Evolutionary conservation across 2,113 vertebrate species (phyloP).

Genomic region (Bambusicola thoracicus): DNA sequence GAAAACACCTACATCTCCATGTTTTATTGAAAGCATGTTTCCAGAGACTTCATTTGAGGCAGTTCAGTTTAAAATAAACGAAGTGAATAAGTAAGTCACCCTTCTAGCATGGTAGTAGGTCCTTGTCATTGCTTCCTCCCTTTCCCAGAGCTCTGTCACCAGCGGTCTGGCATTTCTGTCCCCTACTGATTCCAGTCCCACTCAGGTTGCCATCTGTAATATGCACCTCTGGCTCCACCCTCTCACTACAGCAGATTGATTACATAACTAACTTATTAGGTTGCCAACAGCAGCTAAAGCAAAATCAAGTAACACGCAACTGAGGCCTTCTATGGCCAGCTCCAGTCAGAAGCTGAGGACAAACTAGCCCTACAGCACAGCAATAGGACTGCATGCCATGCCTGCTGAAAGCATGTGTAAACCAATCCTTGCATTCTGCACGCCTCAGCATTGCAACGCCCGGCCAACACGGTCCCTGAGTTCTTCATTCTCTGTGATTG

Average conservation of each 20-base stretch:
- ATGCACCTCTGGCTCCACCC: background rate
- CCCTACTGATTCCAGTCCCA: background rate
- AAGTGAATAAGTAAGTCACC: background rate
- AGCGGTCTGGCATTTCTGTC: background rate
- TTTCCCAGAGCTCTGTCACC: background rate
- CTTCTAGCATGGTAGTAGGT: background rate
- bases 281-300: background rate
- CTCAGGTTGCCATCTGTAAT: background rate
- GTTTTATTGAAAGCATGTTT: background rate
- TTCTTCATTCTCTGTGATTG: constrained; percentile 36
- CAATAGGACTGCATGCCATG: background rate
- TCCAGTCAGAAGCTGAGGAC: background rate
- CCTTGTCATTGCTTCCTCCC: background rate
- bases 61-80: background rate
- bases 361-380: background rate
- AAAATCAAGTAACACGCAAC: background rate
- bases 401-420: constrained; percentile 8
- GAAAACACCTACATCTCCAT: background rate
- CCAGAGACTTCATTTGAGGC: background rate
- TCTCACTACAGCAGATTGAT: background rate
- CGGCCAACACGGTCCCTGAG: rapidly evolving
- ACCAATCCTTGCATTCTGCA: constrained; percentile 22
- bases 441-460: background rate
- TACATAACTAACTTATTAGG: background rate
- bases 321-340: background rate